Evolutionary conservation across 2,797 vertebrate genomes (phyloP), one percentile per base, ranked within the genome.

Genomic region (Paratrypauchen microcephalus): DNA sequence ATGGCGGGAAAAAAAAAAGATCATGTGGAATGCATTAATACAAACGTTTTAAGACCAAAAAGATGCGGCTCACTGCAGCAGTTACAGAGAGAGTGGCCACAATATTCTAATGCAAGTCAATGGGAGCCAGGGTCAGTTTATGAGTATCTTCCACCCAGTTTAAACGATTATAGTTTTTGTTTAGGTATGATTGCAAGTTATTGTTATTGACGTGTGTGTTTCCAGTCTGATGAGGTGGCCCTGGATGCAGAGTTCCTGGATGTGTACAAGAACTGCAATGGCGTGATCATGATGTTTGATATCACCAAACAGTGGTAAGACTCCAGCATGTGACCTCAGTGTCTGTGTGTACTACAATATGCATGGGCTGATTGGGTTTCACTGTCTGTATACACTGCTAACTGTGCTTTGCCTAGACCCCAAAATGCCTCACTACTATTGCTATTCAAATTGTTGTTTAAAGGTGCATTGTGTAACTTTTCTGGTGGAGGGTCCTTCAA

Each of bases 231-330:
- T 60, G 97, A 98, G 80, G 91, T 99, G 93, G 98, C 97, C 48
- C 90, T 99, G 86, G 98, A 99, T 65, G 98, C 97, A 0, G 97
- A 99, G 90, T 99, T 99, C 89, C 89, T 99, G 74, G 98, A 99
- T 0, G 98, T 99, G 32, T 99, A 99, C 88, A 98, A 99, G 88
- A 99, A 98, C 88, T 99, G 98, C 83, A 97, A 96, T 0, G 97
- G 98, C 0, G 95, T 99, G 26, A 97, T 99, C 90, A 96, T 99
- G 96, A 98, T 99, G 97, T 99, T 98, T 68, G 98, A 99, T 88
- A 99, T 99, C 80, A 99, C 98, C 83, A 99, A 99, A 82, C 98
- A 99, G 86, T 99, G 97, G 98, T 99, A 86, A 93, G 88, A 73
- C 18, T 54, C 4, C 1, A 2, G 4, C 3, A 13, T 58, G 16